Evolutionary conservation across 2,888 invertebrate species (phyloP), one percentile per base, ranked within the genome.

Genomic region (Xestia sexstrigata): DNA sequence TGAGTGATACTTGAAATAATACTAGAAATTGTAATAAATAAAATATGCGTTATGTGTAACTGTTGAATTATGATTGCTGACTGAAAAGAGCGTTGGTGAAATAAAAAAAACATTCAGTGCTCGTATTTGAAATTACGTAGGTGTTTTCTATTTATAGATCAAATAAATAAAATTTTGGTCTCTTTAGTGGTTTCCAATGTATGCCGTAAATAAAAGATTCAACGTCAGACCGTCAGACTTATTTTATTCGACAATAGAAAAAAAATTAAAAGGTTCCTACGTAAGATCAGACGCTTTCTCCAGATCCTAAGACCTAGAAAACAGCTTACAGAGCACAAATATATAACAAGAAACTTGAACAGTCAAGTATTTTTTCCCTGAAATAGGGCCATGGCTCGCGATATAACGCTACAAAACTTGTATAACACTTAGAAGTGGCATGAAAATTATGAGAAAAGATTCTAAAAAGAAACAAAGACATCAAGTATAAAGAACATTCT

Each of bases 391-490:
- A 5, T 5, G 35, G 35, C 35, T 81, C 74, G 42, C 78, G 52
- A 74, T 82, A 68, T 67, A 74, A 60, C 76, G 76, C 70, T 75
- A 82, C 62, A 76, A 77, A 87, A 86, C 82, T 86, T 82, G 71
- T 66, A 82, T 74, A 86, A 66, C 73, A 78, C 76, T 86, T 74
- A 84, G 76, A 77, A 79, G 75, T 83, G 84, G 81, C 82, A 86
- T 83, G 84, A 76, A 89, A 88, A 87, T 90, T 87, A 85, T 74
- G 86, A 84, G 79, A 83, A 86, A 78, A 81, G 65, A 82, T 86
- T 84, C 83, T 26, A 78, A 87, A 90, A 89, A 87, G 84, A 85
- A 90, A 89, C 87, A 89, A 88, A 89, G 84, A 85, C 39, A 76
- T n/a, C n/a, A n/a, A 73, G 62, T 73, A 70, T 78, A 58, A 81